Evolutionary conservation across 2,113 vertebrate species (phyloP).

Genomic region (Pseudopodoces humilis): DNA sequence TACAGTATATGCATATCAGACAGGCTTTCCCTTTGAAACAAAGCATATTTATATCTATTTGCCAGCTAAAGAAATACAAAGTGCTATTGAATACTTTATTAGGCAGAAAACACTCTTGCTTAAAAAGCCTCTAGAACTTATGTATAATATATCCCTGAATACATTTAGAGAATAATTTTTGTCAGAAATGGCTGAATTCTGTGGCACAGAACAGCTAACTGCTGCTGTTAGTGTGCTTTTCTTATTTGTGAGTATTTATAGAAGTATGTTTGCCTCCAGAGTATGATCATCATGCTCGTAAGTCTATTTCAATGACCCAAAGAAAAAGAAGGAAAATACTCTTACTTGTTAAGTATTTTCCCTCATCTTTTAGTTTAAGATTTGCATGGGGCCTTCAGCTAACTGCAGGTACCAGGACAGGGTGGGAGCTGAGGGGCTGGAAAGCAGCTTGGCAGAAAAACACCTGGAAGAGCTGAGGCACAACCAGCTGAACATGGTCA

Average conservation of each 20-base stretch:
- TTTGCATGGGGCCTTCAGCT: background rate
- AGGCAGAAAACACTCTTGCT: conserved; percentile 8
- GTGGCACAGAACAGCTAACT: background rate
- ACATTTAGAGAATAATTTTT: conserved; percentile 13
- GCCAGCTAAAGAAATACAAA: conserved; percentile 26
- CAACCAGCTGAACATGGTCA: background rate
- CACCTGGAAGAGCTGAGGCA: background rate
- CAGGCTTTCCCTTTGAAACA: conserved; percentile 6
- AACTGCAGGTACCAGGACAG: background rate
- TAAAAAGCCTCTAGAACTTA: conserved; percentile 17
- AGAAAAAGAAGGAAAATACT: background rate
- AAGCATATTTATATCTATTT: background rate
- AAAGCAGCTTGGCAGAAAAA: background rate
- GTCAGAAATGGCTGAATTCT: background rate
- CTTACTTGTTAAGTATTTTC: background rate
- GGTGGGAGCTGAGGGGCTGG: background rate
- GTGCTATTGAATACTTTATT: conserved; percentile 27
- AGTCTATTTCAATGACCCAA: background rate
- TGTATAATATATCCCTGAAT: conserved; percentile 8
- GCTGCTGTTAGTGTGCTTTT: background rate
- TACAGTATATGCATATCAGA: background rate
- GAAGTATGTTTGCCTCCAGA: background rate
- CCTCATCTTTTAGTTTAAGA: background rate
- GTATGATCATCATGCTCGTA: background rate
- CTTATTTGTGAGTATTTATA: conserved; percentile 6